phyloP scores from a whole-genome alignment of 2,113 vertebrate species.

The Piaya cayana region DNA sequence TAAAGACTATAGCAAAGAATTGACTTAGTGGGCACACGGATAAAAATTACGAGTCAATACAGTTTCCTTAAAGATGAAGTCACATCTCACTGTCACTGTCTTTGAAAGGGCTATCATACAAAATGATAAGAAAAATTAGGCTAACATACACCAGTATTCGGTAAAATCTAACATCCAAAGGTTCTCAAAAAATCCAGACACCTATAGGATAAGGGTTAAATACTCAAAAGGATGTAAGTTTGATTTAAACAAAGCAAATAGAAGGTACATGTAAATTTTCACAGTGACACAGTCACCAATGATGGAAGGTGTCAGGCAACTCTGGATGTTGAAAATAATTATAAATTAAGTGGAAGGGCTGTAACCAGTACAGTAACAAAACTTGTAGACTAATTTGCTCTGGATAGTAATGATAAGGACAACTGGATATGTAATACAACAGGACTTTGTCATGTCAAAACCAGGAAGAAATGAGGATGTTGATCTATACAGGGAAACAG shows the following conservation, averaged over 20 bases:
- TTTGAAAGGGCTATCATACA: background rate
- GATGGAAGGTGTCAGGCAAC: rapidly evolving
- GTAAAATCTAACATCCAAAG: background rate
- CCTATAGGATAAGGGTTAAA: background rate
- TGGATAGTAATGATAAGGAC: background rate
- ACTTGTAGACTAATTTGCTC: background rate
- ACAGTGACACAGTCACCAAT: background rate
- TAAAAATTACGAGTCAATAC: background rate
- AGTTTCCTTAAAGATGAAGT: background rate
- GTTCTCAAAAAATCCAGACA: background rate
- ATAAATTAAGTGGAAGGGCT: background rate
- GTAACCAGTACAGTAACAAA: background rate
- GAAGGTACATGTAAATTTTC: background rate
- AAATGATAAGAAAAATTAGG: background rate
- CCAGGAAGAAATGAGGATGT: background rate
- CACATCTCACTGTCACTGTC: background rate
- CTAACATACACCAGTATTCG: background rate
- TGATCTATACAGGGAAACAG: background rate
- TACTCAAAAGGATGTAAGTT: background rate
- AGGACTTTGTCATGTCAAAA: background rate
- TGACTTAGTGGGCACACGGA: background rate
- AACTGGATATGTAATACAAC: background rate
- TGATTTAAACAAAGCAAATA: background rate
- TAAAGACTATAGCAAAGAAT: background rate
- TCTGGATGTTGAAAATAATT: background rate